Evolutionary conservation across 2,888 invertebrate species (phyloP).

Genomic region (Cephus runcator): DNA sequence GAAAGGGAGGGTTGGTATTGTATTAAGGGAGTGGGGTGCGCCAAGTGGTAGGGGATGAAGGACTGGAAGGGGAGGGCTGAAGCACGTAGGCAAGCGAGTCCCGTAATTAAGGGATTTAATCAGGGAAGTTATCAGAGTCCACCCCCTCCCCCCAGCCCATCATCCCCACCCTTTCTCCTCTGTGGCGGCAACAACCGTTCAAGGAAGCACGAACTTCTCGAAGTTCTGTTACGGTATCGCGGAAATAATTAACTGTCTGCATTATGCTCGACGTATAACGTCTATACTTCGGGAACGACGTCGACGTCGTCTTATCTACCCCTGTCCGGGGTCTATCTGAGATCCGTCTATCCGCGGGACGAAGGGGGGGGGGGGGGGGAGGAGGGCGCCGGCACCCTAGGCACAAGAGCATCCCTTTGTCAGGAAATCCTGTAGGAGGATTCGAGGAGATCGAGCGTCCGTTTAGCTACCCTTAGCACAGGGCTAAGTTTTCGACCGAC

Average conservation of each 20-base stretch:
- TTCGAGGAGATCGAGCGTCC: neutral
- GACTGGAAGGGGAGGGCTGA: neutral
- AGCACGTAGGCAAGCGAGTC: neutral
- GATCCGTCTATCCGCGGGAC: neutral
- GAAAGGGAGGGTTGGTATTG: neutral
- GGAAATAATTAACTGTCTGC: slow-evolving; percentile 44
- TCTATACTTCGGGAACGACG: slow-evolving; percentile 16
- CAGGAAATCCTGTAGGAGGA: slow-evolving; percentile 8
- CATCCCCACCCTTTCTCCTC: neutral
- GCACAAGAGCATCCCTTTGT: slow-evolving; percentile 13
- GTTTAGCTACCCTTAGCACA: neutral
- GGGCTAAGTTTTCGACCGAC: neutral
- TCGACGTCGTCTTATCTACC: slow-evolving; percentile 14
- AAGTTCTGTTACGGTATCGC: slow-evolving; percentile 22
- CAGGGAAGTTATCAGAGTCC: slow-evolving; percentile 37
- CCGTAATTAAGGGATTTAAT: slow-evolving; percentile 41
- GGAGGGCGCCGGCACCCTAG: neutral
- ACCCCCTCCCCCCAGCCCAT: slow-evolving; percentile 10
- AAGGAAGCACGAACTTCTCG: slow-evolving; percentile 19
- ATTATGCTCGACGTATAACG: slow-evolving; percentile 28
- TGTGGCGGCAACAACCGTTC: slow-evolving; percentile 24
- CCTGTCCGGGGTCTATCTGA: neutral
- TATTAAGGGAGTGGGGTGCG: neutral
- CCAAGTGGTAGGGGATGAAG: neutral
- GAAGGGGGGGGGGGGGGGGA: too few species aligned